These are phyloP conservation scores for Heliothis peltigera DNA, from an alignment of 2,888 invertebrate species.

Conservation along the genomic window DNA sequence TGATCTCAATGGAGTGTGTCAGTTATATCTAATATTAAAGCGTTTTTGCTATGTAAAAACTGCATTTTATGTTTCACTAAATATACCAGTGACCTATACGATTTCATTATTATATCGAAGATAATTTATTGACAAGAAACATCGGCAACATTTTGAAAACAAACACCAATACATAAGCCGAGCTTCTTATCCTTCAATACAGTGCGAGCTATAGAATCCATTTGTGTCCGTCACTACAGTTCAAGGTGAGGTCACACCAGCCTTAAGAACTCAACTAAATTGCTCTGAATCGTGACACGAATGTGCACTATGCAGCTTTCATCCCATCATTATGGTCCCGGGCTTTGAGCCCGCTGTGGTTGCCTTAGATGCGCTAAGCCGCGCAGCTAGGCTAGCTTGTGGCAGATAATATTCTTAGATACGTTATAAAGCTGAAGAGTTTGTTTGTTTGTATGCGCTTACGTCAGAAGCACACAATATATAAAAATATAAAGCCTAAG, in stretches of 20 bases:
- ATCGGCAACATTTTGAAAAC: not conserved
- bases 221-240: slow-evolving; percentile 19
- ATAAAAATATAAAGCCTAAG: too few species aligned
- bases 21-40: too few species aligned
- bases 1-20: too few species aligned
- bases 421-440: too few species aligned
- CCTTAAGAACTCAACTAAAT: slow-evolving; percentile 8
- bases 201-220: slow-evolving; percentile 6
- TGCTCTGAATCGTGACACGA: slow-evolving; percentile 12
- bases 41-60: too few species aligned
- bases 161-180: not conserved
- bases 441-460: too few species aligned
- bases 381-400: not conserved
- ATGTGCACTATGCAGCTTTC: slow-evolving; percentile 12
- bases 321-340: not conserved
- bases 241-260: slow-evolving; percentile 5
- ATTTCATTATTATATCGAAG: too few species aligned
- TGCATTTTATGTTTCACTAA: too few species aligned
- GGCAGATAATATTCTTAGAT: too few species aligned
- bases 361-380: not conserved
- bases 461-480: too few species aligned
- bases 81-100: too few species aligned
- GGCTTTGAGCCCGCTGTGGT: not conserved
- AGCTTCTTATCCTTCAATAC: not conserved
- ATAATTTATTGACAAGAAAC: too few species aligned